Base-by-base conservation (phyloP, 2,888 invertebrate genomes). In the Hipparchia semele region DNA sequence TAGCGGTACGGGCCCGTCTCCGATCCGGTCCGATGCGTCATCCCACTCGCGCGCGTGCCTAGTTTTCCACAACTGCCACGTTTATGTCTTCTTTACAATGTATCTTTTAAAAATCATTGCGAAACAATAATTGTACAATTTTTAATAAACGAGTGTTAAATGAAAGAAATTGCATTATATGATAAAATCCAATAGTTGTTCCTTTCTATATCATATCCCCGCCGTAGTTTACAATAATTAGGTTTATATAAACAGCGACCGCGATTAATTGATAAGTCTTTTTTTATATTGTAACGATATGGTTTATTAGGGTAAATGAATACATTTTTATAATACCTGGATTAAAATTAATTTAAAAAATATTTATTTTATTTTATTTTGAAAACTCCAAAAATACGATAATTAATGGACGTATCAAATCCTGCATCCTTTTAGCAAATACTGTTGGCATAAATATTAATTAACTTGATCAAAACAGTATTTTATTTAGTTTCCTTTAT, bases 331-430 rank as follows among this genome's bases (percentile, higher is more conserved):
- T 80, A 81, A 60, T 33, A 60, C 10, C 83, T 81, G 84, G 82
- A 90, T 88, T 90, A 90, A 90, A 88, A 78, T 79, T 81, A 77
- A 84, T 83, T 67, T 53, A 33, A 23, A 53, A 51, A 64, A 64
- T 67, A 58, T 33, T 58, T 56, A 10, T 58, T 58, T 67, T 33
- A 58, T 58, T 56, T 58, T 56, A 33, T 12, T 53, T 54, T 12
- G 3, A 33, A 53, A 33, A 23, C 64, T 65, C 12, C 49, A 10
- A 51, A 49, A 10, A 33, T 53, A 33, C 33, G 23, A 65, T 12
- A 39, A 33, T 60, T 33, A 56, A 49, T 49, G 49, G 49, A 49
- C 64, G 49, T 64, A 45, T 39, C 10, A 62, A 13, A 13, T 62
- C 46, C 45, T 33, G 4, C 3, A 23, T 51, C 13, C 13, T 58